Conservation (phyloP, 2,797 vertebrate genomes). For the Pteronotus mesoamericanus region DNA sequence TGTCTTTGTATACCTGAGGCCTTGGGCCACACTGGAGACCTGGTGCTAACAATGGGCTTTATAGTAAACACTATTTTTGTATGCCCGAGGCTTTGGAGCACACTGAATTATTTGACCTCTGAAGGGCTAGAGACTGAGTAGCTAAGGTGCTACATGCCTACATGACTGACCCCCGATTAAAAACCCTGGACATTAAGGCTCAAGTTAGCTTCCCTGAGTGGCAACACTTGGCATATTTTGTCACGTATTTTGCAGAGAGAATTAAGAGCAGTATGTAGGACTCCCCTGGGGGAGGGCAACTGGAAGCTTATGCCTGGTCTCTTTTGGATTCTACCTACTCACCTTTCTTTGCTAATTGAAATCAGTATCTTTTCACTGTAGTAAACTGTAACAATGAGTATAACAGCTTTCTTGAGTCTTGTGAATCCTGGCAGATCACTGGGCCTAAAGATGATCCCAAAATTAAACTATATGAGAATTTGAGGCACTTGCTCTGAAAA, state of each 20-base stretch:
- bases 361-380: not conserved
- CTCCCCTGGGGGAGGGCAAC: not conserved
- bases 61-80: not conserved
- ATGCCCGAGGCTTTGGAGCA: not conserved
- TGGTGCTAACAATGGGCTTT: not conserved
- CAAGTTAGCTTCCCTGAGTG: not conserved
- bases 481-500: not conserved
- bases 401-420: not conserved
- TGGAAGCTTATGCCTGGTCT: not conserved
- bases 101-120: not conserved
- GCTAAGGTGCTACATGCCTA: not conserved
- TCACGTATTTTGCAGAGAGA: not conserved
- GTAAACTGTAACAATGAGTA: not conserved
- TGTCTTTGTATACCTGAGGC: not conserved
- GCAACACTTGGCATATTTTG: not conserved
- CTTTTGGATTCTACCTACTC: not conserved
- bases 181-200: not conserved
- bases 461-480: not conserved
- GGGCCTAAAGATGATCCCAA: not conserved
- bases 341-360: not conserved
- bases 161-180: not conserved
- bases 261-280: accelerated
- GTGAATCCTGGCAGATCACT: not conserved
- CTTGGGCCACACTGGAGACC: not conserved
- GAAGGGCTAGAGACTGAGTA: not conserved